These are phyloP conservation scores for Oligia fasciuncula DNA, from an alignment of 2,888 invertebrate genomes.

Conservation along the genomic window DNA sequence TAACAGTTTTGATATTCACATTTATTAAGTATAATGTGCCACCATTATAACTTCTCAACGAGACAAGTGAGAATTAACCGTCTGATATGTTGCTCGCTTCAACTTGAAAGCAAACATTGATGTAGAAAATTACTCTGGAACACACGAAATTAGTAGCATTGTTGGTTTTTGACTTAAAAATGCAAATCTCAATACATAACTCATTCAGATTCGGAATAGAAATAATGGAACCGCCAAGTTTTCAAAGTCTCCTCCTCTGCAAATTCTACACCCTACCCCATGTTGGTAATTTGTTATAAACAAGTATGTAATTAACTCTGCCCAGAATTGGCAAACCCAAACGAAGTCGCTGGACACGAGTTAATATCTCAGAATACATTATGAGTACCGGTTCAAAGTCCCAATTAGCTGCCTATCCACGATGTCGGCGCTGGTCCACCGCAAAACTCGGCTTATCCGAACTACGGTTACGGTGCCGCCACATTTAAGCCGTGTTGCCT, in stretches of 20 bases:
- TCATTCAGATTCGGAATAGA: background rate
- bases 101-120: constrained; percentile 28
- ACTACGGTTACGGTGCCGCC: constrained; percentile 39
- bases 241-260: background rate
- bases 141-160: background rate
- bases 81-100: constrained; percentile 25
- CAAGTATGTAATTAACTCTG: constrained; percentile 28
- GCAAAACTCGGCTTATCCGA: constrained; percentile 59
- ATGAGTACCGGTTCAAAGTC: constrained; percentile 57
- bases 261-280: background rate
- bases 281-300: constrained; percentile 6
- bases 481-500: constrained; percentile 40
- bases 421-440: constrained; percentile 52
- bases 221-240: background rate
- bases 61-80: constrained; percentile 22
- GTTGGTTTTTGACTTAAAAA: background rate
- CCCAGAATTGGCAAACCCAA: constrained; percentile 14
- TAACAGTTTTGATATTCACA: constrained; percentile 18
- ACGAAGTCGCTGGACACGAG: constrained; percentile 33
- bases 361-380: constrained; percentile 61
- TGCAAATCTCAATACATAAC: background rate
- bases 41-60: constrained; percentile 39
- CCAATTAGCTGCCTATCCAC: constrained; percentile 58
- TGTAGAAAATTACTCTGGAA: constrained; percentile 6
- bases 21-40: constrained; percentile 22